Conservation (phyloP, 2,888 invertebrate genomes). For the Pristionchus entomophagus region DNA sequence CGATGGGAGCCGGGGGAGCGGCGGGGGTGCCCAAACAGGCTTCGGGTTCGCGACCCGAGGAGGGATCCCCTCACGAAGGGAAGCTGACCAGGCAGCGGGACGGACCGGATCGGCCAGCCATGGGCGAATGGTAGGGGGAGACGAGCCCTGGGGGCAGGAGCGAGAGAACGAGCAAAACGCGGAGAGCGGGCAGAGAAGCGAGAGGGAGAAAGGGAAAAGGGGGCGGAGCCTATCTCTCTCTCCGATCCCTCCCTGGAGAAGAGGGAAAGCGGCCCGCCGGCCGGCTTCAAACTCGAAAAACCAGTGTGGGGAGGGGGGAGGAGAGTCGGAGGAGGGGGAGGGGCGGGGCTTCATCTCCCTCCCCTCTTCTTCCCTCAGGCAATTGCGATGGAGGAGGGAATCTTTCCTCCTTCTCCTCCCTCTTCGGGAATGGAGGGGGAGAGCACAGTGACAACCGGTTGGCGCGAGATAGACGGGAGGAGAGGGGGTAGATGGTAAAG, state of each 20-base stretch:
- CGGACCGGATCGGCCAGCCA: conserved; percentile 1
- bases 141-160: conserved; percentile 15
- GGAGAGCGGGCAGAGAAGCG: not conserved
- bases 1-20: too few relatives aligned
- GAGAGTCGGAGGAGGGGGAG: conserved; percentile 14
- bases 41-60: conserved; percentile 24
- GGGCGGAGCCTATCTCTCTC: not conserved
- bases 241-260: not conserved
- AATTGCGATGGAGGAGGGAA: not conserved
- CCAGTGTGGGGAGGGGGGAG: conserved; percentile 50
- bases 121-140: not conserved
- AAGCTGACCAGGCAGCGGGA: not conserved
- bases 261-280: not conserved
- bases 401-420: too few relatives aligned
- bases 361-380: conserved; percentile 5
- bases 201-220: conserved; percentile 13
- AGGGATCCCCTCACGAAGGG: not conserved
- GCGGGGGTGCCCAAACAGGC: conserved; percentile 23
- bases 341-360: conserved; percentile 19
- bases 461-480: not conserved
- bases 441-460: not conserved
- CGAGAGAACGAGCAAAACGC: conserved; percentile 14
- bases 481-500: conserved; percentile 43
- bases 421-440: not conserved
- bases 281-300: conserved; percentile 54